Evolutionary conservation across 2,888 invertebrate genomes (phyloP).

Genomic region (Mesorhabditis spiculigera): DNA sequence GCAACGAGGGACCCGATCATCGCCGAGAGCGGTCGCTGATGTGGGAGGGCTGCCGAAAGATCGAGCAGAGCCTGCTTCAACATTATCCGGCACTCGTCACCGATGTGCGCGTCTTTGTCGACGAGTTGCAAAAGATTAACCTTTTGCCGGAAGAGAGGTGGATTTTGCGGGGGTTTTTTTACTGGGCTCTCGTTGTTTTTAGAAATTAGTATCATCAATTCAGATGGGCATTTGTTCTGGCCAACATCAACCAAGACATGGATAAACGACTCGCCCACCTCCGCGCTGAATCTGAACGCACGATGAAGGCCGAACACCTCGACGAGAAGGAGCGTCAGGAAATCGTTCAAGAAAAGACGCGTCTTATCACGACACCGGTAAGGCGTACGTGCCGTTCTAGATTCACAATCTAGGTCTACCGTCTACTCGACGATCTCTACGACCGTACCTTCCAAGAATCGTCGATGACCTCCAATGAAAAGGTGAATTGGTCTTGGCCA

Average conservation of each 20-base stretch:
- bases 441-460: conserved; percentile 73
- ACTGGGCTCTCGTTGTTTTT: not conserved
- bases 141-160: conserved; percentile 83
- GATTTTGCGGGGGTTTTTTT: not conserved
- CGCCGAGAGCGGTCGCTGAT: conserved; percentile 23
- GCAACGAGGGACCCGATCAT: conserved; percentile 10
- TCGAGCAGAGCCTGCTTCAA: conserved; percentile 18
- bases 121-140: conserved; percentile 85
- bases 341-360: conserved; percentile 79
- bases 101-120: conserved; percentile 84
- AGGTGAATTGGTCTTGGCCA: conserved; percentile 3
- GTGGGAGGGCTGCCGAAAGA: conserved; percentile 25
- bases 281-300: conserved; percentile 67
- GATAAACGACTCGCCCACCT: conserved; percentile 61
- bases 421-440: conserved; percentile 79
- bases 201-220: not conserved
- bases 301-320: conserved; percentile 66
- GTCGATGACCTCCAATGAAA: conserved; percentile 77
- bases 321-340: conserved; percentile 72
- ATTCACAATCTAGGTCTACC: conserved; percentile 42
- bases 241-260: conserved; percentile 70
- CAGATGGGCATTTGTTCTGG: conserved; percentile 80
- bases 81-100: conserved; percentile 75
- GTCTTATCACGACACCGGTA: conserved; percentile 80
- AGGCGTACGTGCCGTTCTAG: conserved; percentile 32